Conservation (phyloP, 2,888 invertebrate genomes). For the Eugnorisma glareosa region DNA sequence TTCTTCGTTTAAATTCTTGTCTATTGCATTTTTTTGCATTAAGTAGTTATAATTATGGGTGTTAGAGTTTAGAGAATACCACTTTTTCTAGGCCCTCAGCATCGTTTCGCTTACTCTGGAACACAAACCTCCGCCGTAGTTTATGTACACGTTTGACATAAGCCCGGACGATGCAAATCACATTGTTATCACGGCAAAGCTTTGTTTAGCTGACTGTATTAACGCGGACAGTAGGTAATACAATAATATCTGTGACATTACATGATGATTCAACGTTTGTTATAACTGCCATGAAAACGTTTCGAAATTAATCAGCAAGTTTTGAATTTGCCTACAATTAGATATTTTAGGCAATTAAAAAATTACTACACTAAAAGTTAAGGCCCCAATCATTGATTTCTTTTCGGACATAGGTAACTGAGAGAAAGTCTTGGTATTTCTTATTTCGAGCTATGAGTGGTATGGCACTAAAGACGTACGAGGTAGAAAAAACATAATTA, state of each 20-base stretch:
- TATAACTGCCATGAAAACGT: not conserved
- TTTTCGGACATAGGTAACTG: not conserved
- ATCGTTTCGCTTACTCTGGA: not conserved
- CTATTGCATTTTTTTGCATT: no score
- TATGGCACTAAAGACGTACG: not conserved
- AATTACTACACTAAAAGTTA: not conserved
- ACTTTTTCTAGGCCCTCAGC: not conserved
- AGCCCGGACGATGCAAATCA: slow-evolving; percentile 28
- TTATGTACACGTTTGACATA: slow-evolving; percentile 20
- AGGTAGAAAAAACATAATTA: not conserved
- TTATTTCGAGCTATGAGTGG: not conserved
- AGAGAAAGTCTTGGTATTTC: not conserved
- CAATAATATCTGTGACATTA: not conserved
- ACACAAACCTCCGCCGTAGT: not conserved
- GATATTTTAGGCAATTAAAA: not conserved
- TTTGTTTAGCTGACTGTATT: slow-evolving; percentile 23
- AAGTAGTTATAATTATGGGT: no score
- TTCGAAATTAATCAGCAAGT: not conserved
- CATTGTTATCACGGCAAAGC: slow-evolving; percentile 34
- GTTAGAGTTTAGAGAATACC: not conserved
- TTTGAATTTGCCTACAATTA: not conserved
- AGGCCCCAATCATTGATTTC: not conserved
- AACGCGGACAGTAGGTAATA: not conserved
- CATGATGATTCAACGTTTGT: not conserved
- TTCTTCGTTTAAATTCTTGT: not conserved